Conservation (phyloP, 2,797 vertebrate genomes). For the Philypnodon macrostomus region DNA sequence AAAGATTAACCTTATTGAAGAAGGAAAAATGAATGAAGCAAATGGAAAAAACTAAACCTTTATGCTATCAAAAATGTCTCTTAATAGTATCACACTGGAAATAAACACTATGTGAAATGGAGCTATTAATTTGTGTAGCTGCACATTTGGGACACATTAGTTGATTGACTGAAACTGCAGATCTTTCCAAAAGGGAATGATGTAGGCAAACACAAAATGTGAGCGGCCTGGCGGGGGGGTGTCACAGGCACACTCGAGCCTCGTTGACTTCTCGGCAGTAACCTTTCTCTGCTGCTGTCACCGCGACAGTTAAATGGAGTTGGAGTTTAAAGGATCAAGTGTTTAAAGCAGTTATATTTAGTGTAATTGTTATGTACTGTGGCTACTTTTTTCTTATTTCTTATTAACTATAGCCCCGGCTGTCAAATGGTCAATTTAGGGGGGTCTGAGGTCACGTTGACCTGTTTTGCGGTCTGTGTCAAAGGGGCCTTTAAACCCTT, state of each 20-base stretch:
- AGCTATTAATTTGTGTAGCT: conserved; percentile 26
- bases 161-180: conserved; percentile 21
- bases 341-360: conserved; percentile 56
- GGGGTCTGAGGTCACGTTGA: conserved; percentile 43
- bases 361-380: conserved; percentile 51
- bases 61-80: conserved; percentile 21
- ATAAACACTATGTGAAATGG: conserved; percentile 10
- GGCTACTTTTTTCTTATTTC: conserved; percentile 36
- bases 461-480: conserved; percentile 36
- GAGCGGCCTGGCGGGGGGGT: conserved; percentile 11
- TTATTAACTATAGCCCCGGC: conserved; percentile 48
- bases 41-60: too few species aligned
- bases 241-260: conserved; percentile 31
- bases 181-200: conserved; percentile 15
- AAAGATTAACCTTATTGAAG: too few species aligned
- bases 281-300: conserved; percentile 46
- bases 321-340: conserved; percentile 49
- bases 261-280: conserved; percentile 42
- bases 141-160: conserved; percentile 26
- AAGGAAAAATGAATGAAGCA: too few species aligned
- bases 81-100: conserved; percentile 27
- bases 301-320: conserved; percentile 54
- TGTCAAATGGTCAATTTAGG: conserved; percentile 44
- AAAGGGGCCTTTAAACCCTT: conserved; percentile 24
- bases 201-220: conserved; percentile 42